Evolutionary conservation across 1,140 invertebrate species (phyloP), one percentile per base, ranked within the genome.

Genomic region (Bombus pascuorum): DNA sequence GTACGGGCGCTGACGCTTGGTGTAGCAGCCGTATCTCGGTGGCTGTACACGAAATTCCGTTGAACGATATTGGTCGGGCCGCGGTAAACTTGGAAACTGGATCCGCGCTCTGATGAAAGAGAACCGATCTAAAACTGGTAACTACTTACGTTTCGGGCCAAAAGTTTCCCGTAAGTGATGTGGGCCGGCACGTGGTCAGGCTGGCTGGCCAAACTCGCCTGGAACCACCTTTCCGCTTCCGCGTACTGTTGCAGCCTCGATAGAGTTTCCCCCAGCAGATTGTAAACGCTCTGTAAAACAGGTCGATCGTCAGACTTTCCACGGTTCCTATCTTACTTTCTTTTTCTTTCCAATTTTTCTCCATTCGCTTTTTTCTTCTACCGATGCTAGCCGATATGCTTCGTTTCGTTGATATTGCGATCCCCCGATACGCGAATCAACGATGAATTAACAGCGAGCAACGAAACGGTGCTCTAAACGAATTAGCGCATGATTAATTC

Each of bases 161-260:
- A 95, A 76, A 99, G 97, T 95, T 98, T 98, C 66, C 98, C 98
- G 92, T 99, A 98, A 70, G 98, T 98, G 75, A 99, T 96, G 94
- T 99, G 98, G 59, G 98, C 98, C 28, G 98, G 98, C 79, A 98
- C 97, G 93, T 99, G 98, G 93, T 98, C 97, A 62, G 98, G 97
- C 94, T 98, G 98, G 65, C 96, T 96, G 76, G 96, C 96, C 42
- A 99, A 93, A 6, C 98, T 98, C 81, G 98, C 97, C 72, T 96
- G 96, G 94, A 98, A 98, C 96, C 97, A 98, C 79, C 96, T 95
- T 92, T 99, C 98, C 34, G 98, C 98, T 91, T 98, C 97, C 32
- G 96, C 96, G 94, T 97, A 97, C 89, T 97, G 96, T 87, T 98
- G 97, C 87, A 98, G 94, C 85, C 98, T 97, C 66, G 97, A 97